Evolutionary conservation across 2,888 invertebrate genomes (phyloP).

Genomic region (Endotricha flammealis): DNA sequence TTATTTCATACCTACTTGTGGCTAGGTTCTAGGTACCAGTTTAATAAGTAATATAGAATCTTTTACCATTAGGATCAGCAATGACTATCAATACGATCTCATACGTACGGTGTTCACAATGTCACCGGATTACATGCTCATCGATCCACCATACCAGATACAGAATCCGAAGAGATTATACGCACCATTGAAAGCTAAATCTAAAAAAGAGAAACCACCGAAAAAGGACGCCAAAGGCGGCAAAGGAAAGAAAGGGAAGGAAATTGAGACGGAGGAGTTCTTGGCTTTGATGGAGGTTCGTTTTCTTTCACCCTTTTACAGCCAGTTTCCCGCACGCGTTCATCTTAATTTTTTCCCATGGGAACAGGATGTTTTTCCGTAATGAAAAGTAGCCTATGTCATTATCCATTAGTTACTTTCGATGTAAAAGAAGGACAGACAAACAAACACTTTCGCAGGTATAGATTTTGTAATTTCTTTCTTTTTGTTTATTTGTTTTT

Average conservation of each 20-base stretch:
- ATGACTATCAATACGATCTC: conserved; percentile 62
- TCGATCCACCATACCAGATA: conserved; percentile 52
- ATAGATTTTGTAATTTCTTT: too few relatives aligned
- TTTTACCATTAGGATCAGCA: conserved; percentile 47
- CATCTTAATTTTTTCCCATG: background rate
- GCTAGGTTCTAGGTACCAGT: too few relatives aligned
- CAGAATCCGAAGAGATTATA: conserved; percentile 49
- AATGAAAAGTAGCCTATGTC: too few relatives aligned
- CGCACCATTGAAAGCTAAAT: conserved; percentile 36
- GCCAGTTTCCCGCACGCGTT: background rate
- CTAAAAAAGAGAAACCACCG: conserved; percentile 41
- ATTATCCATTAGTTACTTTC: too few relatives aligned
- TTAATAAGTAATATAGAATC: too few relatives aligned
- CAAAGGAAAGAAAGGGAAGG: conserved; percentile 49
- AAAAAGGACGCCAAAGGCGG: conserved; percentile 36
- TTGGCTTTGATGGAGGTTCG: conserved; percentile 51
- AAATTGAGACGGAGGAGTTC: conserved; percentile 44
- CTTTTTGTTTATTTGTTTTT: too few relatives aligned
- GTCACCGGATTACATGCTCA: conserved; percentile 46
- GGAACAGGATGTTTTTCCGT: too few relatives aligned
- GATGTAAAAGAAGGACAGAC: too few relatives aligned
- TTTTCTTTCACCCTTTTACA: background rate
- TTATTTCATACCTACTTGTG: too few relatives aligned
- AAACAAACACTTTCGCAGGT: too few relatives aligned
- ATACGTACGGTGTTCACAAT: conserved; percentile 60